Percentiles rank a stretch among this genome's conserved stretches.
Conservation (phyloP, 2,113 vertebrate genomes). For the Leucopsar rothschildi region DNA sequence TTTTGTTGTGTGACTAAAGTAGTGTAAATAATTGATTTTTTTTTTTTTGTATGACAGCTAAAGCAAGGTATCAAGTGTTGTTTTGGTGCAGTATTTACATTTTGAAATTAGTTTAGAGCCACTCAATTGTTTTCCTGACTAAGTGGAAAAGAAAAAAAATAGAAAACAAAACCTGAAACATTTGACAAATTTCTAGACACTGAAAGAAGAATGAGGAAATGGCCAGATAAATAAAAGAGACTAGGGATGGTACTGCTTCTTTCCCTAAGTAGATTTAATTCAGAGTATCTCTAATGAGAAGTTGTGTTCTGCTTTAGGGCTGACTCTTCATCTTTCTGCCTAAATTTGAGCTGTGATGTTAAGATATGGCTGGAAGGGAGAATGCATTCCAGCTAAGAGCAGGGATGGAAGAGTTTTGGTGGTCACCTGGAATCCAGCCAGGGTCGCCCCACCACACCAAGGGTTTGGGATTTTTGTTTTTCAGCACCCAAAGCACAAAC, state of each 20-base stretch:
- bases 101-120: slow-evolving; percentile 4
- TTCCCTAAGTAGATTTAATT: background rate
- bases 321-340: background rate
- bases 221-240: background rate
- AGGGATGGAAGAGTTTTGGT: background rate
- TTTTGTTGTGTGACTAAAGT: slow-evolving; percentile 5
- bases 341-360: background rate
- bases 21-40: slow-evolving; percentile 18
- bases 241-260: background rate
- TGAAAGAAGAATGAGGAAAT: background rate
- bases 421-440: background rate
- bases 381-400: background rate
- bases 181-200: background rate
- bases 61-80: slow-evolving; percentile 18
- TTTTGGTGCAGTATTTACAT: background rate
- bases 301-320: background rate
- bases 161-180: background rate
- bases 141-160: background rate
- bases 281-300: background rate
- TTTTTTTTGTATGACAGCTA: slow-evolving; percentile 19
- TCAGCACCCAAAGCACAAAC: background rate
- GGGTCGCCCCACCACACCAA: too few species aligned
- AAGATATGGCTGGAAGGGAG: background rate
- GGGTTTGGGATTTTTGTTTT: fast-evolving
- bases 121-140: background rate